These are phyloP conservation scores for Scolanthus callimorphus DNA, from an alignment of 92 coral and sea anemone species.

Conservation along the genomic window DNA sequence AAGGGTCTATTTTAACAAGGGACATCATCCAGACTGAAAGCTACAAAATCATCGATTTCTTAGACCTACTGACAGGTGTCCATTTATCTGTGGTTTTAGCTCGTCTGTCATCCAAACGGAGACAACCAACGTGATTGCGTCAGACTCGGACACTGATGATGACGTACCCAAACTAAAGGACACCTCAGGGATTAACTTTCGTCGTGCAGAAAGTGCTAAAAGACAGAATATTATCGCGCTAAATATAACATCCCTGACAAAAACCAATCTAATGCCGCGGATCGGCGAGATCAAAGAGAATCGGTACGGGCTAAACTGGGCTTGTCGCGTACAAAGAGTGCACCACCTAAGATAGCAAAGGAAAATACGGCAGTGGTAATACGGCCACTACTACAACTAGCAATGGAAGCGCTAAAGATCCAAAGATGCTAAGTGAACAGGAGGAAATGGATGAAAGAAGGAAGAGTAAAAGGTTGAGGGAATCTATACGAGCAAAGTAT, in stretches of 20 bases:
- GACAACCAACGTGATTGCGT: not conserved
- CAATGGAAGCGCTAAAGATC: slow-evolving; percentile 47
- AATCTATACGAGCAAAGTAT: slow-evolving; percentile 81
- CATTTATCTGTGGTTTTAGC: not conserved
- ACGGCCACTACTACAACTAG: not conserved
- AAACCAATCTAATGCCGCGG: slow-evolving; percentile 18
- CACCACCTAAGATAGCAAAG: slow-evolving; percentile 14
- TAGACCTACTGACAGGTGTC: no score
- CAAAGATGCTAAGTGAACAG: slow-evolving; percentile 38
- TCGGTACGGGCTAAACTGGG: slow-evolving; percentile 49
- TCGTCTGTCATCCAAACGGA: slow-evolving; percentile 1
- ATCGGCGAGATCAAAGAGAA: slow-evolving; percentile 23
- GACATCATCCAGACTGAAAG: slow-evolving; percentile 9
- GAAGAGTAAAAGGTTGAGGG: slow-evolving; percentile 64
- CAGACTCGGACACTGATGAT: slow-evolving; percentile 20
- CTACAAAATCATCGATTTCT: no score
- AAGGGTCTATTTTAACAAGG: no score
- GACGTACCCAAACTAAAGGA: slow-evolving; percentile 34
- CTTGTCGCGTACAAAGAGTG: slow-evolving; percentile 37
- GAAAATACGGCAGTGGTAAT: not conserved
- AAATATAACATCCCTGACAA: slow-evolving; percentile 63
- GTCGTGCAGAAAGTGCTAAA: slow-evolving; percentile 79
- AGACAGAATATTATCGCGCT: slow-evolving; percentile 60
- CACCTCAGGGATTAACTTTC: slow-evolving; percentile 31
- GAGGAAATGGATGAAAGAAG: slow-evolving; percentile 75